Evolutionary conservation across 2,888 invertebrate genomes (phyloP), one percentile per base, ranked within the genome.

Genomic region (Deroplatys truncata): DNA sequence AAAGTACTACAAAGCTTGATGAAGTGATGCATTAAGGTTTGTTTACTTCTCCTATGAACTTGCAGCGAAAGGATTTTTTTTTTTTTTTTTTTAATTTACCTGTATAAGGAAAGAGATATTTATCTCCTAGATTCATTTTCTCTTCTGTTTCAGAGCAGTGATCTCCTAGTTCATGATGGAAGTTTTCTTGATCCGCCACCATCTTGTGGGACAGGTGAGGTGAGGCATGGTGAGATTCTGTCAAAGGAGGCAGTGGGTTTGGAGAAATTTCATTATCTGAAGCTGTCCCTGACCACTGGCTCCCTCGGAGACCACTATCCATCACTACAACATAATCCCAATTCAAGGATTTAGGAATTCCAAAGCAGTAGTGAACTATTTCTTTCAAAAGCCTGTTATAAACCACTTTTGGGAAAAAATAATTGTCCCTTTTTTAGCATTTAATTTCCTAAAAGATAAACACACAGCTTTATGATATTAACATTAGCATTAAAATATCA

Each of bases 31-130:
- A 43, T 10, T 43, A 1, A 35, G 9, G 7, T 35, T 35, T 5
- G 35, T 35, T 35, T 35, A 35, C 9, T 13, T 43, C 43, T 43
- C 13, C 8, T 31, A 5, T 43, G 43, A 43, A 43, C 1, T 43
- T 43, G 13, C 43, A 43, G 43, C 13, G 43, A 43, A 43, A 43
- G n/a, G n/a, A n/a, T n/a, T n/a, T n/a, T n/a, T n/a, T n/a, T n/a
- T n/a, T n/a, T n/a, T n/a, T n/a, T 0, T 43, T 1, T 72, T 0
- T 49, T 29, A 28, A 88, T 16, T 56, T 93, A 94, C 96, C 96
- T 91, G 97, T 97, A 92, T 97, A 98, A 0, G 98, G 98, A 92
- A 97, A 98, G 91, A 96, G 94, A 93, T 98, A 98, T 94, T 97
- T 97, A 92, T 98, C 98, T 90, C 95, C 96, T 20, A 95, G 93